These are phyloP conservation scores for Trematomus loennbergii DNA, from an alignment of 2,113 vertebrate genomes.

Conservation along the genomic window DNA sequence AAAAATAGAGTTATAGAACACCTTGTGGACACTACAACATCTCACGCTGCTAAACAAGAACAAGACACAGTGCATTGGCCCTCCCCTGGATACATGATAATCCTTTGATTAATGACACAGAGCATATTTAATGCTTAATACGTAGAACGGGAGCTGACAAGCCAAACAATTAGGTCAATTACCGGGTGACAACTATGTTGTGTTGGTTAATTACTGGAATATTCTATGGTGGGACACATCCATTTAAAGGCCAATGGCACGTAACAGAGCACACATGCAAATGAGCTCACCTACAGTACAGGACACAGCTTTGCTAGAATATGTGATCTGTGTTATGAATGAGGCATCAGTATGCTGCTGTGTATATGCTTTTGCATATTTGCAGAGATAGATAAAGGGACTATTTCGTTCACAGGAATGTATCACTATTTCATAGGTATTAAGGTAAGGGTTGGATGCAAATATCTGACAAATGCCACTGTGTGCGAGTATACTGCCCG, in stretches of 20 bases:
- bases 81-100: conserved; percentile 58
- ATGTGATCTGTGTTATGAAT: conserved; percentile 44
- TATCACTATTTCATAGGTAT: conserved; percentile 30
- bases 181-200: conserved; percentile 75
- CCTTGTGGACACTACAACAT: conserved; percentile 44
- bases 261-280: conserved; percentile 75
- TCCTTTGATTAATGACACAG: conserved; percentile 78
- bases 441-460: conserved; percentile 15
- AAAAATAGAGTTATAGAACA: conserved; percentile 45
- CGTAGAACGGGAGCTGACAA: conserved; percentile 75
- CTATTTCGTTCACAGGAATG: conserved; percentile 28
- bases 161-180: conserved; percentile 84
- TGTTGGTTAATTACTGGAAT: conserved; percentile 79
- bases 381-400: conserved; percentile 20
- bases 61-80: conserved; percentile 45
- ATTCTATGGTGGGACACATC: conserved; percentile 51
- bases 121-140: conserved; percentile 75
- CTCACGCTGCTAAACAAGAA: conserved; percentile 57
- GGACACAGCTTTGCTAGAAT: conserved; percentile 14
- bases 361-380: conserved; percentile 7
- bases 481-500: conserved; percentile 6
- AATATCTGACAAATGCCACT: conserved; percentile 1
- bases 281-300: conserved; percentile 69
- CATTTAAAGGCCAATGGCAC: conserved; percentile 72
- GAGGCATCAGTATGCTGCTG: neutral